Base-by-base conservation (phyloP, 2,113 vertebrate species). In the Dissostichus mawsoni region DNA sequence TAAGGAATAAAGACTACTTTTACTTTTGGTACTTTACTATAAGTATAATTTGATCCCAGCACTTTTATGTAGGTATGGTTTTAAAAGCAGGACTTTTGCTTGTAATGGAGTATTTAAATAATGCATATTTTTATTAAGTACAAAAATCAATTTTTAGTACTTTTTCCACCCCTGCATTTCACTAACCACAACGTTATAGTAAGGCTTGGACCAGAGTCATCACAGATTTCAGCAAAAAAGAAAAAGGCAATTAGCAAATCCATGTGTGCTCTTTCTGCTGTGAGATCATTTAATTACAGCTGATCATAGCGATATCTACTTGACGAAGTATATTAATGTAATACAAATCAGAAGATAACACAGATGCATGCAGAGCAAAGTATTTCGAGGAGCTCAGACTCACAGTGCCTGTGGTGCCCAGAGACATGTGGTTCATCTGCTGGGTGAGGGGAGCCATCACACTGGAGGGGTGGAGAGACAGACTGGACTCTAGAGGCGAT, bases 341-440 rank as follows among this genome's bases (percentile, higher is more conserved):
- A 23, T 29, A 41, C 14, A 56, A 55, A 1, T 51, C 11, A 16
- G 51, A 69, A 51, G 25, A 23, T 47, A 50, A 62, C 4, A 51
- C 23, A 47, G 4, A 64, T 2, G 8, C 13, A 68, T 12, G 20
- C 6, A 58, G 51, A 20, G 50, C 0, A 18, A 20, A 23, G 18
- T 36, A 50, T n/a, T 11, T n/a, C 2, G 36, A 50, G 23, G 50
- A 4, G 63, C 11, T 45, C 53, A 63, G 72, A 83, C 97, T 97
- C 93, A 99, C 98, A 78, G 97, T 97, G 96, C 97, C 97, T 91
- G 97, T 96, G 89, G 96, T 98, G 90, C 97, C 98, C 95, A 99
- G 91, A n/a, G 98, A 99, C 94, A 99, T 94, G 86, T 99, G 98
- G 92, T 97, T 99, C 97, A 99, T 99, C 96, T 99, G 98, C 92